A percentile compares a stretch with the other conserved stretches of the same genome.
phyloP scores from a whole-genome alignment of 2,113 vertebrate species.

The Hypanus sabinus region DNA sequence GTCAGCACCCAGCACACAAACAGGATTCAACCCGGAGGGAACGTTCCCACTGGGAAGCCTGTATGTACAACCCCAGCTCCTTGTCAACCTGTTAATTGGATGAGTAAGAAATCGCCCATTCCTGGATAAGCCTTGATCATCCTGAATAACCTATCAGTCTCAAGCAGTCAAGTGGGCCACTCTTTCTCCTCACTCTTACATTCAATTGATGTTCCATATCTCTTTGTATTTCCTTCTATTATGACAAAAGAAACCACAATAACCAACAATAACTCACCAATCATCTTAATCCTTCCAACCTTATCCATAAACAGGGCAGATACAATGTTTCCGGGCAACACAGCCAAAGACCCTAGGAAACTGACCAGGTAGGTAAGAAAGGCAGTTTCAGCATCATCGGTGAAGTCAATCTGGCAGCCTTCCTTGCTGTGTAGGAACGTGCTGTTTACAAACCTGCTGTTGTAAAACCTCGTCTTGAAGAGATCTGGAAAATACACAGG shows the following conservation, averaged over 20 bases:
- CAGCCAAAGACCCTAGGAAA: conserved; percentile 87
- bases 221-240: too few relatives aligned
- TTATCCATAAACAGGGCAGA: conserved; percentile 93
- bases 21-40: neutral
- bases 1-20: neutral
- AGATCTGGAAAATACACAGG: conserved; percentile 61
- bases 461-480: conserved; percentile 80
- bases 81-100: too few relatives aligned
- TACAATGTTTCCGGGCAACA: conserved; percentile 89
- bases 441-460: conserved; percentile 75
- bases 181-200: too few relatives aligned
- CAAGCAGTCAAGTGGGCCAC: too few relatives aligned
- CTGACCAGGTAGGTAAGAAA: conserved; percentile 93
- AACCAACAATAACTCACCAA: conserved; percentile 65
- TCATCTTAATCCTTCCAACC: conserved; percentile 85
- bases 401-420: conserved; percentile 84
- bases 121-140: too few relatives aligned
- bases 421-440: conserved; percentile 74
- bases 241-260: neutral
- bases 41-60: neutral
- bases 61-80: neutral
- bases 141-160: too few relatives aligned
- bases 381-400: conserved; percentile 77
- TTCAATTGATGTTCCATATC: neutral
- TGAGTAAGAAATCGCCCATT: neutral